These are phyloP conservation scores for Limnothrissa miodon DNA, from an alignment of 2,113 vertebrate genomes.

Conservation along the genomic window DNA sequence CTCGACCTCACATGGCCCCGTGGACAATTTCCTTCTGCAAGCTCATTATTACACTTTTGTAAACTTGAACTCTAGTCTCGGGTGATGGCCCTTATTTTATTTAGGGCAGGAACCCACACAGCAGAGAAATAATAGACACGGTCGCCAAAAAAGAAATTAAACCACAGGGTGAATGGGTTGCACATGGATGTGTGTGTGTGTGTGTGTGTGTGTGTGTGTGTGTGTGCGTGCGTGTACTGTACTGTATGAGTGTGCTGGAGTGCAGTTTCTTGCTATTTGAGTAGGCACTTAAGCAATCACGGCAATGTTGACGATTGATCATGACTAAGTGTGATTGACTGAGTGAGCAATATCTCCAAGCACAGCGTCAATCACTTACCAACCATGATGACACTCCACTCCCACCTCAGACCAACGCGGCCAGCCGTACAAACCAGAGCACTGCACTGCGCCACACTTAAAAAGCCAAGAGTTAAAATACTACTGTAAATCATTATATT, in stretches of 20 bases:
- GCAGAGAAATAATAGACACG: slow-evolving; percentile 26
- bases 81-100: not conserved
- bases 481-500: too few relatives aligned
- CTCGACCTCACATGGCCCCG: not conserved
- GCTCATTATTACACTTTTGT: slow-evolving; percentile 13
- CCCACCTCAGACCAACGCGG: not conserved
- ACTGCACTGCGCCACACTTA: not conserved
- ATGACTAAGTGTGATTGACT: slow-evolving; percentile 63
- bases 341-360: slow-evolving; percentile 53
- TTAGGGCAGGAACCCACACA: not conserved
- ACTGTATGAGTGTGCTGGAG: not conserved
- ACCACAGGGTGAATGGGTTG: not conserved
- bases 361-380: slow-evolving; percentile 61
- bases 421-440: not conserved
- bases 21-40: not conserved
- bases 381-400: not conserved
- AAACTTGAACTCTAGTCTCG: slow-evolving; percentile 20
- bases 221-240: not conserved
- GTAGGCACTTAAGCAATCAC: slow-evolving; percentile 52
- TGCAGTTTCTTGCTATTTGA: slow-evolving; percentile 16
- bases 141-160: slow-evolving; percentile 20
- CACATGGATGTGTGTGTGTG: not conserved
- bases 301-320: slow-evolving; percentile 59
- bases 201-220: not conserved
- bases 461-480: not conserved